phyloP scores from a whole-genome alignment of 2,888 invertebrate genomes.

The Drosophila buzzatii region DNA sequence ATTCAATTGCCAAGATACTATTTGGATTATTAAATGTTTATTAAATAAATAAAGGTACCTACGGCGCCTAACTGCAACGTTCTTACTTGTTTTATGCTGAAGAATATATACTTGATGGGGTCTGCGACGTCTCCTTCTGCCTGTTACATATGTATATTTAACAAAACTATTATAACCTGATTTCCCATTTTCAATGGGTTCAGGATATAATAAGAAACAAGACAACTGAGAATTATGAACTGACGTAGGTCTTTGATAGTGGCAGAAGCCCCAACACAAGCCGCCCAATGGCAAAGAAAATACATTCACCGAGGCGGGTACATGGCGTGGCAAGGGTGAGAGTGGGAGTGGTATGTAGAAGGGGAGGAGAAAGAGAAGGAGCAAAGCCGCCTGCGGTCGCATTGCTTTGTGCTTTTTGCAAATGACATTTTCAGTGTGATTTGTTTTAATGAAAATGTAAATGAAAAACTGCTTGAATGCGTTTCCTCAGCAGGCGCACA shows the following conservation, averaged over 20 bases:
- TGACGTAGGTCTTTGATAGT: slow-evolving; percentile 68
- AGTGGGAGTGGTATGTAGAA: too few species aligned
- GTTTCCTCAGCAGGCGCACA: slow-evolving; percentile 71
- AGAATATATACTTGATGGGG: too few species aligned
- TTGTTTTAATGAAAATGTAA: slow-evolving; percentile 75
- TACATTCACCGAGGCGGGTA: not conserved
- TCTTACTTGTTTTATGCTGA: too few species aligned
- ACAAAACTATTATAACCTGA: too few species aligned
- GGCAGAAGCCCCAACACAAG: not conserved
- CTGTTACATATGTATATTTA: too few species aligned
- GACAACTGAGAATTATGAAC: slow-evolving; percentile 61
- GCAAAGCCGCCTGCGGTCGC: slow-evolving; percentile 59
- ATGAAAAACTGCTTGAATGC: slow-evolving; percentile 75
- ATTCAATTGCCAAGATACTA: too few species aligned
- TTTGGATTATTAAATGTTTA: too few species aligned
- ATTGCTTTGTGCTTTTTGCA: slow-evolving; percentile 65
- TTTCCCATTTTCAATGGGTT: too few species aligned
- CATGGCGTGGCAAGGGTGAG: too few species aligned
- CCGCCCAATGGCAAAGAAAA: slow-evolving; percentile 9
- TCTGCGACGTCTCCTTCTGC: too few species aligned
- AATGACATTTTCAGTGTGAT: slow-evolving; percentile 78
- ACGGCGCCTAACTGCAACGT: too few species aligned
- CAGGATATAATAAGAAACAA: not conserved
- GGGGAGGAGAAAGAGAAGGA: not conserved
- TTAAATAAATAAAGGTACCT: too few species aligned